These are phyloP conservation scores for Drosophila macrospina DNA, from an alignment of 2,888 invertebrate species.

Conservation along the genomic window DNA sequence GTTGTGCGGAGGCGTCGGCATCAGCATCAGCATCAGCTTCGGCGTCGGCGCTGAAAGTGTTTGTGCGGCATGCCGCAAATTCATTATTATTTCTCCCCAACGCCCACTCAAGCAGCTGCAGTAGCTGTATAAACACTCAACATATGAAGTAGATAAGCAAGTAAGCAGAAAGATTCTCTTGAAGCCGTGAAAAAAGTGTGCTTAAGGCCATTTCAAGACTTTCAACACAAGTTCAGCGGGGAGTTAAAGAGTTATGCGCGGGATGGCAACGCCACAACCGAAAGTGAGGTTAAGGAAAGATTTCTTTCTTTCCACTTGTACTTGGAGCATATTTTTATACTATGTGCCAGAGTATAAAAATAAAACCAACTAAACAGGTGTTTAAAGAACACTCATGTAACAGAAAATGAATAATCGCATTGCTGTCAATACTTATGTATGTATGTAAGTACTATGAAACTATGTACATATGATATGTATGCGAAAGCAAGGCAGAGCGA, in stretches of 20 bases:
- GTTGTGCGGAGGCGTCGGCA: conserved; percentile 58
- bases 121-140: conserved; percentile 46
- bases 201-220: conserved; percentile 14
- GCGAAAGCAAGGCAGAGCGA: no score
- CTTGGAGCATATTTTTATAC: no score
- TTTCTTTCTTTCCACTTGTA: not conserved
- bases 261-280: conserved; percentile 8
- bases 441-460: no score
- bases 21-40: not conserved
- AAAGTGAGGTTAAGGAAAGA: conserved; percentile 10
- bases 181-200: conserved; percentile 11
- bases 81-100: conserved; percentile 74
- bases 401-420: no score
- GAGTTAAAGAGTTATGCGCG: conserved; percentile 12
- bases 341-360: no score
- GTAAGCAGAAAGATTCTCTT: conserved; percentile 17
- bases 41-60: conserved; percentile 58
- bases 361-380: no score
- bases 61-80: conserved; percentile 79
- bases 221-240: conserved; percentile 13
- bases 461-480: no score
- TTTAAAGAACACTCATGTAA: no score
- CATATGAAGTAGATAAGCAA: conserved; percentile 55
- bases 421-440: no score
- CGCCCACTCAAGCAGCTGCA: conserved; percentile 40